Conservation (phyloP, 2,113 vertebrate species). For the Phylloscopus trochilus region DNA sequence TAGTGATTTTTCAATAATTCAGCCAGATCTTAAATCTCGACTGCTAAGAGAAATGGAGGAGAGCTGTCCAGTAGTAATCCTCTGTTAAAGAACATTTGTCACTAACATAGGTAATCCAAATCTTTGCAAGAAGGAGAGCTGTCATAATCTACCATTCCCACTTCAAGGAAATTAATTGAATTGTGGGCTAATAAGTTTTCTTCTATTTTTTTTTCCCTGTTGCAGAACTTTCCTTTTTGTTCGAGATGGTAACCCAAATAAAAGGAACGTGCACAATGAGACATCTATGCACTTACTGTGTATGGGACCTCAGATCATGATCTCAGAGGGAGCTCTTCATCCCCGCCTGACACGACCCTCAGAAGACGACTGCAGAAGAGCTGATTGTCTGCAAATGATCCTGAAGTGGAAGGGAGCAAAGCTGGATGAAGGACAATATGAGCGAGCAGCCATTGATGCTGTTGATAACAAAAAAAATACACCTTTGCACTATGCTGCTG, state of each 20-base stretch:
- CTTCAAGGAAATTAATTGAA: neutral
- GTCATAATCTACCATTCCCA: neutral
- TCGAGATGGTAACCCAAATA: conserved; percentile 98
- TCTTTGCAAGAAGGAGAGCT: neutral
- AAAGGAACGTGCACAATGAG: conserved; percentile 96
- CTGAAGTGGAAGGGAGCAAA: conserved; percentile 96
- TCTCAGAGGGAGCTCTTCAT: conserved; percentile 88
- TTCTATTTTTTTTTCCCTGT: neutral
- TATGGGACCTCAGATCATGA: conserved; percentile 95
- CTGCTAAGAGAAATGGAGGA: neutral
- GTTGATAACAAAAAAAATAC: conserved; percentile 96
- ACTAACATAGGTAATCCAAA: neutral
- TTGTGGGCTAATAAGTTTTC: neutral
- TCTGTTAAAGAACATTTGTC: neutral
- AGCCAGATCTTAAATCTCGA: neutral
- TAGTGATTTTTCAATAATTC: neutral
- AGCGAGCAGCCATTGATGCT: conserved; percentile 89
- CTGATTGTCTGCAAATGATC: conserved; percentile 91
- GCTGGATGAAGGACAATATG: conserved; percentile 93
- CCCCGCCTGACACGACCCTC: conserved; percentile 85
- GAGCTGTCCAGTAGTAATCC: neutral
- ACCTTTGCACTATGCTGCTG: conserved; percentile 93
- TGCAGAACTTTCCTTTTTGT: conserved; percentile 90
- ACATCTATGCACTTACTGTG: conserved; percentile 95
- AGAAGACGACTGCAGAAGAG: conserved; percentile 88